These are phyloP conservation scores for Polietes domitor DNA, from an alignment of 2,888 invertebrate genomes.

Conservation along the genomic window DNA sequence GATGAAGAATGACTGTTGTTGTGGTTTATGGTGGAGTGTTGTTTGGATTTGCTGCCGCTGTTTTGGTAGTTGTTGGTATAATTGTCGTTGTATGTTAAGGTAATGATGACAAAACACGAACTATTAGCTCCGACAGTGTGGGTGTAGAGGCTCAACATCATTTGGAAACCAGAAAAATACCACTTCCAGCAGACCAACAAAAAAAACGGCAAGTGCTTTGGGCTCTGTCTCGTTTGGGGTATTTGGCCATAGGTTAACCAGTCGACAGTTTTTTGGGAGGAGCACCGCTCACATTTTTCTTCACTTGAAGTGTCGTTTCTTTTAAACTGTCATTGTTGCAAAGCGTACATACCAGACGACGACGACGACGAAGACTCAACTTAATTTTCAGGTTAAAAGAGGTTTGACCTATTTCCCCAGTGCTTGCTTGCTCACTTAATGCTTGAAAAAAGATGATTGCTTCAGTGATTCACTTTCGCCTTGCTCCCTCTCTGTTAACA, in stretches of 20 bases:
- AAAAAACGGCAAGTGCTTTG: constrained; percentile 19
- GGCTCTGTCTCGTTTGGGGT: background rate
- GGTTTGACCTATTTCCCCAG: constrained; percentile 58
- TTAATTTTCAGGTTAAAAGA: constrained; percentile 51
- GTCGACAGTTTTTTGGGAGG: background rate
- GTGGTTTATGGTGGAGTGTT: background rate
- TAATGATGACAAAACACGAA: constrained; percentile 66
- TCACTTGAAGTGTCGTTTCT: background rate
- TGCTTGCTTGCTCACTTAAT: constrained; percentile 36
- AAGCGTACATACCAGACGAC: constrained; percentile 5
- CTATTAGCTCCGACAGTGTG: constrained; percentile 45
- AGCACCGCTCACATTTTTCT: background rate
- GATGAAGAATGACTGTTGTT: background rate
- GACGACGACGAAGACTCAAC: constrained; percentile 21
- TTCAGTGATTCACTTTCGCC: constrained; percentile 37
- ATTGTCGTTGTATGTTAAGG: constrained; percentile 59
- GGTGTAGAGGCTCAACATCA: constrained; percentile 20
- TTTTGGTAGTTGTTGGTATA: constrained; percentile 40
- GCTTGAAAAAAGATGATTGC: constrained; percentile 32
- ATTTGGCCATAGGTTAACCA: background rate
- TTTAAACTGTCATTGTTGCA: constrained; percentile 18
- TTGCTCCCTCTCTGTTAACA: background rate
- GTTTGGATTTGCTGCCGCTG: background rate
- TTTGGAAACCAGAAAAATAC: constrained; percentile 20
- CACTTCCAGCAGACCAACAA: background rate